Evolutionary conservation across 2,888 invertebrate species (phyloP), one percentile per base, ranked within the genome.

Genomic region (Gymnocheta viridis): DNA sequence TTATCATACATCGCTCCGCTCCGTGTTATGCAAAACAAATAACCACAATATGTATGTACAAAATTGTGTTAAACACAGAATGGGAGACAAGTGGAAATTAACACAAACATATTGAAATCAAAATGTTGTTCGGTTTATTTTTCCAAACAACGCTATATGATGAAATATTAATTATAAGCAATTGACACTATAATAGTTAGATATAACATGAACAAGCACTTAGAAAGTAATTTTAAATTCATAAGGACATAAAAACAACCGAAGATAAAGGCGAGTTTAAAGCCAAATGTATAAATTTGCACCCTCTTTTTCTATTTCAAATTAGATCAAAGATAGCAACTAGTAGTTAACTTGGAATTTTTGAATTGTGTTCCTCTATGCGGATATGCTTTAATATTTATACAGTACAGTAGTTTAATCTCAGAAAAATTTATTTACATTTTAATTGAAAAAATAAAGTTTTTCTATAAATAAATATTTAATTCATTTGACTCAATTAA

Each of bases 151-250:
- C 17, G 22, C 14, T 17, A 14, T 49, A 47, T 47, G 22, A 22
- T 19, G 38, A 60, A 77, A 60, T 58, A 73, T 69, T 81, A 81
- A 81, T 80, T 80, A 72, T 66, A 60, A 76, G 35, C 72, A 84
- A 76, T 81, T 81, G 76, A 77, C 72, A 69, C 67, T 56, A 56
- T 80, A 84, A 80, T 54, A 60, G 32, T 77, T 67, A 67, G 76
- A 81, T 81, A 69, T 41, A 64, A 81, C 77, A 84, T 81, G 81
- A 66, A 81, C 35, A 77, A 70, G 22, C 79, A 83, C 82, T 83
- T 66, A 32, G 27, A 64, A 56, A 56, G 54, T 72, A 54, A 79
- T 70, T 70, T 70, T 4, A 72, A 70, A 56, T 54, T 32, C 9
- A 70, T 51, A 44, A 10, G 12, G 12, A 24, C 22, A 14, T 29